Percentiles rank a stretch among this genome's conserved stretches.
phyloP scores from a whole-genome alignment of 2,888 invertebrate species.

The Orgyia antiqua region DNA sequence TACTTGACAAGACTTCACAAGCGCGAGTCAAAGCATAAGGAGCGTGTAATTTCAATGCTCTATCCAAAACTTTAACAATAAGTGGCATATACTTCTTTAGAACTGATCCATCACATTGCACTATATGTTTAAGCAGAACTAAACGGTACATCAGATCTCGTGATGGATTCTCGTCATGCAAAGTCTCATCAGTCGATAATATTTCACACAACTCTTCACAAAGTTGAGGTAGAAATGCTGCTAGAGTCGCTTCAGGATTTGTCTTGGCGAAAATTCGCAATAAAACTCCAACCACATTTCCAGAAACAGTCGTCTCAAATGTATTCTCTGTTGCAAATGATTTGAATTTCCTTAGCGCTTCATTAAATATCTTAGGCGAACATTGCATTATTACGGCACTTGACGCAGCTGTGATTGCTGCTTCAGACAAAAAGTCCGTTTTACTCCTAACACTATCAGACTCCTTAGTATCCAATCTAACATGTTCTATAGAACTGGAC shows the following conservation, averaged over 20 bases:
- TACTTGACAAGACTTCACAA: conserved; percentile 78
- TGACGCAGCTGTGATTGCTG: conserved; percentile 82
- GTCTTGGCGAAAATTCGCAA: conserved; percentile 82
- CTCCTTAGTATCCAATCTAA: conserved; percentile 80
- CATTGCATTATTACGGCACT: conserved; percentile 84
- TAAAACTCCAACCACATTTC: conserved; percentile 86
- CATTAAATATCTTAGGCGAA: conserved; percentile 79
- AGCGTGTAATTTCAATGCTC: conserved; percentile 82
- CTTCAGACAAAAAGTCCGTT: conserved; percentile 84
- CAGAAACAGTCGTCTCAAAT: conserved; percentile 91
- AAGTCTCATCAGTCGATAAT: conserved; percentile 81
- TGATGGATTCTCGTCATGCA: conserved; percentile 87
- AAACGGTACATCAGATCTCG: conserved; percentile 88
- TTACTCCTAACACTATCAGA: conserved; percentile 80
- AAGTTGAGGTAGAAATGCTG: conserved; percentile 84
- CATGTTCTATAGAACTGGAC: conserved; percentile 82
- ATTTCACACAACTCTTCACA: conserved; percentile 81
- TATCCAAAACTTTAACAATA: conserved; percentile 82
- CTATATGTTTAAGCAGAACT: conserved; percentile 83
- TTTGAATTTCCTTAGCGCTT: conserved; percentile 86
- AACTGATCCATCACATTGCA: conserved; percentile 81
- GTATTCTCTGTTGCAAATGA: conserved; percentile 85
- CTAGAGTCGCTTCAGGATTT: conserved; percentile 83
- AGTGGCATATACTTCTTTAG: conserved; percentile 82
- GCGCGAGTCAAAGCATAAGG: conserved; percentile 81